Evolutionary conservation across 1,140 invertebrate genomes (phyloP).

Genomic region (Hesperophylax magnus): DNA sequence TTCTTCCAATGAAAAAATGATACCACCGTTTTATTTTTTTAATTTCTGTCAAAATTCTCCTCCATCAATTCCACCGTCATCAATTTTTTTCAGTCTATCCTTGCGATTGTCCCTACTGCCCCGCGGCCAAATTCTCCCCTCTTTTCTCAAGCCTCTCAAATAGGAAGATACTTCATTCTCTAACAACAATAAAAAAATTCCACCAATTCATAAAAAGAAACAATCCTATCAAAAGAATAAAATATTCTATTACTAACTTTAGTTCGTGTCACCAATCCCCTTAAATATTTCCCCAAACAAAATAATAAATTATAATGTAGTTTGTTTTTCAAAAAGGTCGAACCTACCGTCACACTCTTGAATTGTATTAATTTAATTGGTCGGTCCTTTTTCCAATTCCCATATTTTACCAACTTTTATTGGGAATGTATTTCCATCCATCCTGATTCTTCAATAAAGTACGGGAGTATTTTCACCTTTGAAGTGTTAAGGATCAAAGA

Average conservation of each 20-base stretch:
- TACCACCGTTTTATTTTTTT: too few species aligned
- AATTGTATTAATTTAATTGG: not conserved
- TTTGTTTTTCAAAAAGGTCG: too few species aligned
- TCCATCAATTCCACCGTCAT: not conserved
- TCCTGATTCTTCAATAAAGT: not conserved
- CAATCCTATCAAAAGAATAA: not conserved
- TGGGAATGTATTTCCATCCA: not conserved
- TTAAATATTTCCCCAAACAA: too few species aligned
- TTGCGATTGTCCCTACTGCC: slow-evolving; percentile 2
- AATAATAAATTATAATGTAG: too few species aligned
- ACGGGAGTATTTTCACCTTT: not conserved
- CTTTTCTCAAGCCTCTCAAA: not conserved
- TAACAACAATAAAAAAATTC: not conserved
- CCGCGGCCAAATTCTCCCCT: not conserved
- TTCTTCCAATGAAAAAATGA: too few species aligned
- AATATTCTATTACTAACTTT: too few species aligned
- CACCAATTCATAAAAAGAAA: not conserved
- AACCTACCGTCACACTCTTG: too few species aligned
- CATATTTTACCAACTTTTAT: not conserved
- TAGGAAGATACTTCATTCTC: not conserved
- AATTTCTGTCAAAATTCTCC: not conserved
- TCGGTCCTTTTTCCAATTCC: not conserved
- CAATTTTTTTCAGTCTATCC: not conserved
- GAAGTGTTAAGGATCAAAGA: slow-evolving; percentile 41
- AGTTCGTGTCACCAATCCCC: too few species aligned